phyloP scores from a whole-genome alignment of 2,113 vertebrate genomes.

The Amphiprion percula region DNA sequence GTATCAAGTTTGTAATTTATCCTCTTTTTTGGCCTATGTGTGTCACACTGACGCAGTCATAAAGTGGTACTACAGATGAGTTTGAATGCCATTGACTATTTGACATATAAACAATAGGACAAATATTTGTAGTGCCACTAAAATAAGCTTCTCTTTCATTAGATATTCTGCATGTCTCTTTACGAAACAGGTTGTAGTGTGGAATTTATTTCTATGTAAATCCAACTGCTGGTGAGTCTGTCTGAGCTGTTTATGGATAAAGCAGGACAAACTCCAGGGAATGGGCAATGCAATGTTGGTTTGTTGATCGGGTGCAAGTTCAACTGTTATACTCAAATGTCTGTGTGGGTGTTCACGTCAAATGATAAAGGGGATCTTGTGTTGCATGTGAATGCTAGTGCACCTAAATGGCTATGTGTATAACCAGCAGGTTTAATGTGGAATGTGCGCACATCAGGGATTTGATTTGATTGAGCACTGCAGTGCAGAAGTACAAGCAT shows the following conservation, averaged over 20 bases:
- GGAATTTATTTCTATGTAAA: neutral
- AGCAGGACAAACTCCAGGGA: neutral
- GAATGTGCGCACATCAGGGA: slow-evolving; percentile 19
- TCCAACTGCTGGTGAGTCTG: neutral
- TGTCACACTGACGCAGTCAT: neutral
- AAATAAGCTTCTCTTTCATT: neutral
- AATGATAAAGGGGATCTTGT: neutral
- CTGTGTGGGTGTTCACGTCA: neutral
- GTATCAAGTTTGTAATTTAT: neutral
- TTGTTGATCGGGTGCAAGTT: neutral
- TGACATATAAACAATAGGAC: neutral
- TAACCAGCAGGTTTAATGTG: neutral
- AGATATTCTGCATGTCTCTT: neutral
- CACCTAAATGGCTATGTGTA: neutral
- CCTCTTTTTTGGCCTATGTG: neutral
- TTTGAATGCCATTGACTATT: neutral
- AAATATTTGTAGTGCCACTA: neutral
- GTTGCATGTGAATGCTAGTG: neutral
- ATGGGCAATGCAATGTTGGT: neutral
- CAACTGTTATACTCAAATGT: neutral
- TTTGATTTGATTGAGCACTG: slow-evolving; percentile 14
- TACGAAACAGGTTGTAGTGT: neutral
- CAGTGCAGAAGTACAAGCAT: neutral
- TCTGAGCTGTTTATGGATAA: slow-evolving; percentile 15
- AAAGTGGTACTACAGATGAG: neutral